These are phyloP conservation scores for Helicoverpa zea DNA, from an alignment of 1,140 invertebrate genomes.

Conservation along the genomic window DNA sequence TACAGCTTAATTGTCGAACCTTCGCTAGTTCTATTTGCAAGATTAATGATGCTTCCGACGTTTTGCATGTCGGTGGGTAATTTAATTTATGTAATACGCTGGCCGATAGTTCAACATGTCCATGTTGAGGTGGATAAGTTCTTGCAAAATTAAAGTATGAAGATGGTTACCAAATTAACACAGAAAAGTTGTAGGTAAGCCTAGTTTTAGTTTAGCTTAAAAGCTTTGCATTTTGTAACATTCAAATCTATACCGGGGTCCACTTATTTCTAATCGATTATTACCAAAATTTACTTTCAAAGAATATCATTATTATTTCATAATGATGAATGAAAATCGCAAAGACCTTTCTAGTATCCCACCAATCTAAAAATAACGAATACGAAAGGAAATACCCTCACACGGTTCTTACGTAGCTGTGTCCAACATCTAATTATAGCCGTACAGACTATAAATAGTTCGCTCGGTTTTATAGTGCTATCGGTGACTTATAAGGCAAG, in stretches of 20 bases:
- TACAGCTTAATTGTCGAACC: background rate
- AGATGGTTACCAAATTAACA: no score
- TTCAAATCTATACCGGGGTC: no score
- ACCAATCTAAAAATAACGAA: background rate
- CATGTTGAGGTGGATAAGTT: background rate
- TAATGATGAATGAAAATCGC: no score
- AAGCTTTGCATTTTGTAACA: no score
- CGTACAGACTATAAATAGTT: conserved; percentile 17
- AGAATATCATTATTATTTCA: no score
- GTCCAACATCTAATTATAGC: conserved; percentile 30
- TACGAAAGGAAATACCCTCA: conserved; percentile 31
- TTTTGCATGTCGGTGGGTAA: background rate
- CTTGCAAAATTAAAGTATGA: no score
- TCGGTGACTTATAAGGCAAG: conserved; percentile 24
- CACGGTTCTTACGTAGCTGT: background rate
- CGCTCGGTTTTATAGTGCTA: conserved; percentile 14
- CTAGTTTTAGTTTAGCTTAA: no score
- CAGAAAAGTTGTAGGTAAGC: no score
- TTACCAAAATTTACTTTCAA: no score
- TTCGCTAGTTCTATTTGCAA: conserved; percentile 13
- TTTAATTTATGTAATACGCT: conserved; percentile 4
- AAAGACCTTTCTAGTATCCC: background rate
- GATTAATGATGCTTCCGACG: conserved; percentile 5
- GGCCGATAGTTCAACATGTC: background rate
- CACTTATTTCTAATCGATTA: no score